Evolutionary conservation across 2,113 vertebrate genomes (phyloP).

Genomic region (Atractosteus spatula): DNA sequence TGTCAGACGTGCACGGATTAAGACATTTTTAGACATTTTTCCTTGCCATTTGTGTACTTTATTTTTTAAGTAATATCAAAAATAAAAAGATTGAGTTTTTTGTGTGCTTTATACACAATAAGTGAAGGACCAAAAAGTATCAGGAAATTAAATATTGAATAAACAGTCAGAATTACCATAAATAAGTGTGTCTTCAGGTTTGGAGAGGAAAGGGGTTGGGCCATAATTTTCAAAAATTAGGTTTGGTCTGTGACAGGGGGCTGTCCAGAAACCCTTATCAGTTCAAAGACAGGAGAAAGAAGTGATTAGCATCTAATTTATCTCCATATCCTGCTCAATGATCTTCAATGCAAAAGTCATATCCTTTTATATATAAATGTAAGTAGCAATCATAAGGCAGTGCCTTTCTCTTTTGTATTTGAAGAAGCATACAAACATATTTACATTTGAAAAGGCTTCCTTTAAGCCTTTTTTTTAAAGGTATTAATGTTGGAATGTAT

Average conservation of each 20-base stretch:
- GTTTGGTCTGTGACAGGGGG: slow-evolving; percentile 34
- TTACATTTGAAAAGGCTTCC: slow-evolving; percentile 66
- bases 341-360: slow-evolving; percentile 47
- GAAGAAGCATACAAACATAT: slow-evolving; percentile 60
- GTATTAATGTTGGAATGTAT: slow-evolving; percentile 49
- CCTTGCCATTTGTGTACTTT: too few species aligned
- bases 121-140: too few species aligned
- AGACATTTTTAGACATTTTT: too few species aligned
- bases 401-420: slow-evolving; percentile 33
- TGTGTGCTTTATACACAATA: too few species aligned
- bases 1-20: too few species aligned
- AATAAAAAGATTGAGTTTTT: too few species aligned
- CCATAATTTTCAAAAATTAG: neutral
- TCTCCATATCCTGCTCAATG: slow-evolving; percentile 57
- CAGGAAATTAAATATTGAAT: too few species aligned
- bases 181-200: neutral
- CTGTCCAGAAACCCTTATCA: slow-evolving; percentile 59
- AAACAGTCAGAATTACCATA: too few species aligned
- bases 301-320: slow-evolving; percentile 75
- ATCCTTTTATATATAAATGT: slow-evolving; percentile 57
- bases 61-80: too few species aligned
- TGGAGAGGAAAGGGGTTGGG: slow-evolving; percentile 1
- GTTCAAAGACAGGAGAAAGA: slow-evolving; percentile 62
- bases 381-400: slow-evolving; percentile 59
- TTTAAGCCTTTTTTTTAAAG: slow-evolving; percentile 31